Conservation (phyloP, 2,797 vertebrate species). For the Perodicticus potto region DNA sequence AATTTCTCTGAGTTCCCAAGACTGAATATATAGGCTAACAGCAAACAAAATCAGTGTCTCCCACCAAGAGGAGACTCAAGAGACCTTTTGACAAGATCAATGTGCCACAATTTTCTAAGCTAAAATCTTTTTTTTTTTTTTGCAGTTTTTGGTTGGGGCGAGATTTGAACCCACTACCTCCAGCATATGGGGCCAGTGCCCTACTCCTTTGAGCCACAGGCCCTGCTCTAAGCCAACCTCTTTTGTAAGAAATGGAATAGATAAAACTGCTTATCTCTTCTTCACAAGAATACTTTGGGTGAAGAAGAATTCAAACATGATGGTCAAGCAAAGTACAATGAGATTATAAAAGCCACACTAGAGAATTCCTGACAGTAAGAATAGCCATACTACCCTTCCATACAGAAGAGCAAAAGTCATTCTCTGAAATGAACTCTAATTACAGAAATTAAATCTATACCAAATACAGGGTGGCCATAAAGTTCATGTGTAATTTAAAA, state of each 20-base stretch:
- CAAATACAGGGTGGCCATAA: not conserved
- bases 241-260: not conserved
- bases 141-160: too few relatives aligned
- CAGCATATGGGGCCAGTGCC: too few relatives aligned
- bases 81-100: not conserved
- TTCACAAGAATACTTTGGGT: slow-evolving; percentile 17
- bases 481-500: too few relatives aligned
- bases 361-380: not conserved
- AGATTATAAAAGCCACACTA: not conserved
- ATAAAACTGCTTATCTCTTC: not conserved
- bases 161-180: too few relatives aligned
- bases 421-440: not conserved
- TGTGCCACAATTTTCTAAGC: not conserved
- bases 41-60: slow-evolving; percentile 6
- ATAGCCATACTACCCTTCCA: not conserved
- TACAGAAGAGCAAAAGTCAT: not conserved
- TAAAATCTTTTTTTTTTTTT: not conserved
- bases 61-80: not conserved
- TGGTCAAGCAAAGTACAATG: not conserved
- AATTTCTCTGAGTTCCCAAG: slow-evolving; percentile 35
- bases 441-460: slow-evolving; percentile 41
- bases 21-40: not conserved
- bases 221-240: too few relatives aligned
- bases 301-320: slow-evolving; percentile 40
- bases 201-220: too few relatives aligned